Conservation (phyloP, 2,113 vertebrate species). For the Ornithorhynchus anatinus region DNA sequence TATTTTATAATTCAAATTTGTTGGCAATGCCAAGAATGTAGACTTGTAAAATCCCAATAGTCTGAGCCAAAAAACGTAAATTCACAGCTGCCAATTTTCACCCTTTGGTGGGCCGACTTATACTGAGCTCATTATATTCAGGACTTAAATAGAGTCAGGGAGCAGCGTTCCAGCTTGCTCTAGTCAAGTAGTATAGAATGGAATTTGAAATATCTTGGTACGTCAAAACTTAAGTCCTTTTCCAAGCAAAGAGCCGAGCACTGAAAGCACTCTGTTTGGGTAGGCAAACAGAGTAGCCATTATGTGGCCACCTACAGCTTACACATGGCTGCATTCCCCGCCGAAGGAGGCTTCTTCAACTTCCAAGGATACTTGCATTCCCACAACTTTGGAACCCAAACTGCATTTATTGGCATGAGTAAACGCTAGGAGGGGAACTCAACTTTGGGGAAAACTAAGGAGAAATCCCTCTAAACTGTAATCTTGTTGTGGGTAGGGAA, state of each 20-base stretch:
- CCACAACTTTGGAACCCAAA: too few species aligned
- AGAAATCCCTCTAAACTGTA: too few species aligned
- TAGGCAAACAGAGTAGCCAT: neutral
- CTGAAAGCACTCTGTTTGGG: neutral
- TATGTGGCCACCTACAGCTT: neutral
- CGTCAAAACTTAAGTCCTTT: too few species aligned
- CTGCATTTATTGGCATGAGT: too few species aligned
- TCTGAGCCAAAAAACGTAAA: slow-evolving; percentile 12
- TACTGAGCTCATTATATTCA: neutral
- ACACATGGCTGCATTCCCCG: neutral
- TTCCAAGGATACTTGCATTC: too few species aligned
- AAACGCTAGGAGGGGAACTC: too few species aligned
- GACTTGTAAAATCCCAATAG: slow-evolving; percentile 3
- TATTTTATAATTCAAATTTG: slow-evolving; percentile 19
- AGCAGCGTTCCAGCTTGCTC: neutral
- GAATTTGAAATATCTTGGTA: neutral
- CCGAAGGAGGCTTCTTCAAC: too few species aligned
- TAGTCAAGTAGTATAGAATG: too few species aligned
- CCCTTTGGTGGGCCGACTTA: neutral
- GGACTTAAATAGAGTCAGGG: neutral
- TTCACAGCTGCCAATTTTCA: neutral
- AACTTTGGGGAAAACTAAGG: too few species aligned
- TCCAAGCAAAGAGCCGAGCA: too few species aligned
- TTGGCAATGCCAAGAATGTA: slow-evolving; percentile 22
- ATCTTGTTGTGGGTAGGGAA: too few species aligned